Evolutionary conservation across 2,113 vertebrate species (phyloP).

Genomic region (Catharus fuscescens): DNA sequence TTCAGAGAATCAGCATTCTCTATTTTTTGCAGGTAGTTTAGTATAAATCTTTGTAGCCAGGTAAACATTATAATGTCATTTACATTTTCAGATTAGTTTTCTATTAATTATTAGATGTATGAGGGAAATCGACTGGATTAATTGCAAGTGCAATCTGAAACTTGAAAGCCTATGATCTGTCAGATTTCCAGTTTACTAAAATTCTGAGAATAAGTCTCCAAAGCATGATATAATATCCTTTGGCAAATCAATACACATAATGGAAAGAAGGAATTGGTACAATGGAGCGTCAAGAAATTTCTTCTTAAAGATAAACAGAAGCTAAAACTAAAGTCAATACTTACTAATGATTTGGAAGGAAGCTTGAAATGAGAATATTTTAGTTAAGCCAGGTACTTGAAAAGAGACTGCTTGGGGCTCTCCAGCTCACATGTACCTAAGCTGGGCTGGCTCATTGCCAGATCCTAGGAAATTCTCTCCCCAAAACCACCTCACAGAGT

Average conservation of each 20-base stretch:
- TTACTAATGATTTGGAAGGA: neutral
- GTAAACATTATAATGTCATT: neutral
- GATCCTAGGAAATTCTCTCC: neutral
- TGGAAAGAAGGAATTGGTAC: neutral
- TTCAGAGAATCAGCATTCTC: neutral
- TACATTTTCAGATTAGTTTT: neutral
- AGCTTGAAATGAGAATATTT: neutral
- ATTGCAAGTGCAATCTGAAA: neutral
- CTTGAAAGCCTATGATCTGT: neutral
- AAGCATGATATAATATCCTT: neutral
- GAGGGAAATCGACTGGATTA: neutral
- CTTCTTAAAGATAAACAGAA: neutral
- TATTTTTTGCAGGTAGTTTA: neutral
- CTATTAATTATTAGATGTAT: neutral
- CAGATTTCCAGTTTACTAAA: neutral
- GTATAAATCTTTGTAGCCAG: neutral
- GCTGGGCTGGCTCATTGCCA: neutral
- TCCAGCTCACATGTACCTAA: neutral
- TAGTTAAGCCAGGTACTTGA: neutral
- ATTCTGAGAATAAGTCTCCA: neutral
- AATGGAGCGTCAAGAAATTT: neutral
- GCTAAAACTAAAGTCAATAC: neutral
- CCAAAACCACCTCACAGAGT: neutral
- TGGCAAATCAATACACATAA: neutral
- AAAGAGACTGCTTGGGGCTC: neutral